Percentiles rank a stretch among this genome's conserved stretches.
These are phyloP conservation scores for Hycleus phaleratus DNA, from an alignment of 1,140 invertebrate species.

Conservation along the genomic window DNA sequence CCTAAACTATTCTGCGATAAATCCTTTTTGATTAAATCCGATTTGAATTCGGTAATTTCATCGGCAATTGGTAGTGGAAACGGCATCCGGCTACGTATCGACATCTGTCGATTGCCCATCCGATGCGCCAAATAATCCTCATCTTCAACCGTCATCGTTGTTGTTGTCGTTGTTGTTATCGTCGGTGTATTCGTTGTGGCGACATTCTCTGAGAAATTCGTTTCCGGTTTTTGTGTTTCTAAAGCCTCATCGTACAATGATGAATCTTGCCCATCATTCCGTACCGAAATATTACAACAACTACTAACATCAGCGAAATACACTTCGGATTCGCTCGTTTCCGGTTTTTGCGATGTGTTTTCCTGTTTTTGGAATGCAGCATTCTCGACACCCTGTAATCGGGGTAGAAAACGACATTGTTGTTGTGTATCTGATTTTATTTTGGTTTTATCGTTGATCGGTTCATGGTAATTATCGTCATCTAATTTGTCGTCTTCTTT, in stretches of 20 bases:
- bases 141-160: slow-evolving; percentile 34
- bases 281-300: slow-evolving; percentile 66
- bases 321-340: slow-evolving; percentile 64
- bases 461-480: slow-evolving; percentile 36
- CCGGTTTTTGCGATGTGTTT: slow-evolving; percentile 45
- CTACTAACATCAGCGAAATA: slow-evolving; percentile 83
- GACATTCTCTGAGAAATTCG: not conserved
- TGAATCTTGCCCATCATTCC: slow-evolving; percentile 47
- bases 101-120: slow-evolving; percentile 48
- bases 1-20: slow-evolving; percentile 44
- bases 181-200: not conserved
- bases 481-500: slow-evolving; percentile 26
- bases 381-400: slow-evolving; percentile 56
- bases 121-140: slow-evolving; percentile 50
- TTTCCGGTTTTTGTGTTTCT: slow-evolving; percentile 30
- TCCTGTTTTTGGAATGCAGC: slow-evolving; percentile 56
- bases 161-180: not conserved
- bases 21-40: slow-evolving; percentile 43
- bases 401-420: slow-evolving; percentile 38
- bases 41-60: slow-evolving; percentile 24
- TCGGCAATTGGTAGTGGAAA: slow-evolving; percentile 45
- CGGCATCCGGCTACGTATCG: slow-evolving; percentile 49
- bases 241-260: slow-evolving; percentile 41
- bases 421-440: slow-evolving; percentile 21
- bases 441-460: slow-evolving; percentile 26